These are phyloP conservation scores for Ruditapes philippinarum DNA, from an alignment of 1,140 invertebrate species.

Conservation along the genomic window DNA sequence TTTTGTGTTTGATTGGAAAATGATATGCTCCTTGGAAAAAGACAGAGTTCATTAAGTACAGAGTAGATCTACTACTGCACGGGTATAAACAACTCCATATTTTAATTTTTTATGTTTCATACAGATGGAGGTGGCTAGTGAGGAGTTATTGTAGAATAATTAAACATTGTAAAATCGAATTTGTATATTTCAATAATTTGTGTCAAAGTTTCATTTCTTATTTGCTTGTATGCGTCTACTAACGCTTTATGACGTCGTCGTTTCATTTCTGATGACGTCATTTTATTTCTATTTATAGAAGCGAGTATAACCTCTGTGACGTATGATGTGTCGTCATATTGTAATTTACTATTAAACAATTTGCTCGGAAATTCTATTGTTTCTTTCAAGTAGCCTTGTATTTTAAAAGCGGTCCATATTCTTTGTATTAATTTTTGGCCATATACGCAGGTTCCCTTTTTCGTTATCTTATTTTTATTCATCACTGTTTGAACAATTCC, in stretches of 20 bases:
- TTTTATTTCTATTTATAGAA: not conserved
- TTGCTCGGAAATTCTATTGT: not conserved
- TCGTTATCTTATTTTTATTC: not conserved
- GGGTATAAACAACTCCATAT: too few species aligned
- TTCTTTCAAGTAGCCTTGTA: conserved; percentile 62
- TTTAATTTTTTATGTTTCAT: too few species aligned
- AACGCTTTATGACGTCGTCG: not conserved
- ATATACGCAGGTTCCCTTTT: not conserved
- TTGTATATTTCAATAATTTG: conserved; percentile 35
- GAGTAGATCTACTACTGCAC: too few species aligned
- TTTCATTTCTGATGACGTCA: conserved; percentile 10
- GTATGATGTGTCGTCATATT: not conserved
- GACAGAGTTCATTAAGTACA: too few species aligned
- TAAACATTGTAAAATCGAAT: conserved; percentile 48
- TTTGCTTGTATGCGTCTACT: not conserved
- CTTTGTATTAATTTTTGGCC: not conserved
- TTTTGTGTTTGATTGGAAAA: too few species aligned
- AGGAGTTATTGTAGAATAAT: conserved; percentile 34
- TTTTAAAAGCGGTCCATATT: conserved; percentile 56
- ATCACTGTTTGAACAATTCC: conserved; percentile 6
- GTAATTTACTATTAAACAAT: not conserved
- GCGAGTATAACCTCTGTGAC: not conserved
- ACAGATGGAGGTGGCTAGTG: too few species aligned
- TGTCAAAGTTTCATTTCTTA: not conserved
- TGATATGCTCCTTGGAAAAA: too few species aligned